Conservation (phyloP, 1,140 invertebrate species). For the Venustaconcha ellipsiformis region DNA sequence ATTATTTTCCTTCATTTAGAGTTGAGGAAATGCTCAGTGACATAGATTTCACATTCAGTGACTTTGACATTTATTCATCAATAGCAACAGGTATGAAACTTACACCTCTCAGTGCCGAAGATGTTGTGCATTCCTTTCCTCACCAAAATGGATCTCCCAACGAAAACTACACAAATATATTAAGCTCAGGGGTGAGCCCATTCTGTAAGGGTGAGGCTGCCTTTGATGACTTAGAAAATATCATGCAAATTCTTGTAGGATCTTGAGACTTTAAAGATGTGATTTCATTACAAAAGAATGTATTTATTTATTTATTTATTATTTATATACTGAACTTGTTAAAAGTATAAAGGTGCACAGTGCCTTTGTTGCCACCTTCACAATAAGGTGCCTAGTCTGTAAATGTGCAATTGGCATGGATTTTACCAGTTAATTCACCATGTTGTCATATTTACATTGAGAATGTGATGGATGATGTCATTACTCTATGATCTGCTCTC, state of each 20-base stretch:
- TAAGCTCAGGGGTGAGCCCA: slow-evolving; percentile 36
- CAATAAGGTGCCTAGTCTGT: too few species aligned
- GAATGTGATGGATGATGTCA: too few species aligned
- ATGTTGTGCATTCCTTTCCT: slow-evolving; percentile 74
- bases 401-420: too few species aligned
- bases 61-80: slow-evolving; percentile 65
- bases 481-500: too few species aligned
- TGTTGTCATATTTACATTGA: too few species aligned
- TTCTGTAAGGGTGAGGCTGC: slow-evolving; percentile 53
- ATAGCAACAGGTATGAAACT: slow-evolving; percentile 75
- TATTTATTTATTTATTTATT: too few species aligned
- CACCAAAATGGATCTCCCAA: slow-evolving; percentile 22
- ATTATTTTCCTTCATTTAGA: slow-evolving; percentile 27
- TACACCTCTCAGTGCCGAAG: slow-evolving; percentile 77
- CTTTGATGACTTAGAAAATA: slow-evolving; percentile 61
- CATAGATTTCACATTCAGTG: slow-evolving; percentile 65
- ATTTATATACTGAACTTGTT: too few species aligned
- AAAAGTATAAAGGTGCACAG: too few species aligned
- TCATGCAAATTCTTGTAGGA: slow-evolving; percentile 64
- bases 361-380: too few species aligned
- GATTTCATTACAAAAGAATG: too few species aligned
- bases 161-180: slow-evolving; percentile 37
- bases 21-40: slow-evolving; percentile 66
- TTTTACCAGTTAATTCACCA: too few species aligned
- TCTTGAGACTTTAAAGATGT: slow-evolving; percentile 5